Base-by-base conservation (phyloP, 2,888 invertebrate genomes). In the Drosophila colorata region DNA sequence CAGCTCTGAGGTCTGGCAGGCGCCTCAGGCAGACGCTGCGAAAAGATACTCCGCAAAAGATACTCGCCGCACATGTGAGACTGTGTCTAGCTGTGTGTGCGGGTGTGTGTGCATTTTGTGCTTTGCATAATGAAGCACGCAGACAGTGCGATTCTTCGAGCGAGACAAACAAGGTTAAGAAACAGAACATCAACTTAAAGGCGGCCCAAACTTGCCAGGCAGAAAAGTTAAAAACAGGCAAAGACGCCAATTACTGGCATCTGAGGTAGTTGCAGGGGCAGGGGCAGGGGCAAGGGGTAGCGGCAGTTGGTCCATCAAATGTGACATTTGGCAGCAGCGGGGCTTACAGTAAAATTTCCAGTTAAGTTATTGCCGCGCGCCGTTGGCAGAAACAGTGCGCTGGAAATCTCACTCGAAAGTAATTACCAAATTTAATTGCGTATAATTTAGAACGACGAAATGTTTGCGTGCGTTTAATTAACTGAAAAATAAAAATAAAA, bases 391-490 rank as follows among this genome's bases (percentile, higher is more conserved):
- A 67, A 56, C 68, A 60, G 66, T 33, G 33, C 63, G 55, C 60
- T 35, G 68, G 46, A 71, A 66, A 84, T 67, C 68, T 86, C 74
- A 74, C 74, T 86, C 74, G 69, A 74, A 84, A 85, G 89, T 84
- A 88, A 84, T 85, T 85, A 33, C 69, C 72, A 78, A 88, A 87
- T 87, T 85, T 85, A 88, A 85, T 85, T 85, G 85, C 81, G 85
- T 84, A 80, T 80, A 85, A 85, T 85, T 85, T 87, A 88, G 89
- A 84, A 70, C 65, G 81, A 67, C 76, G 87, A 83, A 80, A 84
- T 86, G 84, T 80, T 86, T 86, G 84, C 84, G 88, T 88, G 81
- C 69, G 89, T 87, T 85, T 85, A 85, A 85, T 85, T 85, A 85
- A 85, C 87, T 85, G 85, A 74, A 85, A 88, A 88, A 88, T 55